phyloP scores from a whole-genome alignment of 2,888 invertebrate species.

The Flexamia atlantica region DNA sequence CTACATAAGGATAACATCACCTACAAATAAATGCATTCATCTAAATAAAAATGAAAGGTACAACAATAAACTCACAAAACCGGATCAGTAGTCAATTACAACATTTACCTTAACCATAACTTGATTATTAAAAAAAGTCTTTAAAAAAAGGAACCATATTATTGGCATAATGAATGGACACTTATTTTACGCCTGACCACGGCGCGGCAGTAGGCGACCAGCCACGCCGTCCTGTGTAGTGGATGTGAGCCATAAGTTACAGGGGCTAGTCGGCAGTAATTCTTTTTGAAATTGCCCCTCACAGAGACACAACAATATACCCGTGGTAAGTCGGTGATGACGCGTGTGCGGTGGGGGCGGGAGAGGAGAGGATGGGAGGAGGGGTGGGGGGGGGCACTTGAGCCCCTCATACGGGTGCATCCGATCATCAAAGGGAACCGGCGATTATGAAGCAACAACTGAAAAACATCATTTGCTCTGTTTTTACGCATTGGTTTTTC shows the following conservation, averaged over 20 bases:
- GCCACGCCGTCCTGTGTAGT: not conserved
- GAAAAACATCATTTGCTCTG: conserved; percentile 10
- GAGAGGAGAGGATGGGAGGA: not conserved
- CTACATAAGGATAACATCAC: no score
- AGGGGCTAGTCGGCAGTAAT: not conserved
- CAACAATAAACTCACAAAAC: no score
- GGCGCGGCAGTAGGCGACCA: conserved; percentile 7
- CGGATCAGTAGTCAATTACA: no score
- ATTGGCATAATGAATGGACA: no score
- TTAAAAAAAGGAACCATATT: no score
- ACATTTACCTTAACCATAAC: no score
- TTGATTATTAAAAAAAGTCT: no score
- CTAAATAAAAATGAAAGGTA: no score
- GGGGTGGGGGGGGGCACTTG: not conserved
- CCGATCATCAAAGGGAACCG: conserved; percentile 30
- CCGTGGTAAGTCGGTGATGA: no score
- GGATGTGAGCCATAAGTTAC: not conserved
- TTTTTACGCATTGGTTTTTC: not conserved
- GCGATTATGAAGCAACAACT: conserved; percentile 19
- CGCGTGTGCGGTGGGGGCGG: not conserved
- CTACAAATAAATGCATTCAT: no score
- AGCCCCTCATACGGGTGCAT: conserved; percentile 47
- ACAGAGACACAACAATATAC: not conserved
- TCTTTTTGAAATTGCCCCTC: conserved; percentile 3
- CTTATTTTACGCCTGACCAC: conserved; percentile 39